These are phyloP conservation scores for Phalacrocorax carbo DNA, from an alignment of 2,113 vertebrate species.

Conservation along the genomic window DNA sequence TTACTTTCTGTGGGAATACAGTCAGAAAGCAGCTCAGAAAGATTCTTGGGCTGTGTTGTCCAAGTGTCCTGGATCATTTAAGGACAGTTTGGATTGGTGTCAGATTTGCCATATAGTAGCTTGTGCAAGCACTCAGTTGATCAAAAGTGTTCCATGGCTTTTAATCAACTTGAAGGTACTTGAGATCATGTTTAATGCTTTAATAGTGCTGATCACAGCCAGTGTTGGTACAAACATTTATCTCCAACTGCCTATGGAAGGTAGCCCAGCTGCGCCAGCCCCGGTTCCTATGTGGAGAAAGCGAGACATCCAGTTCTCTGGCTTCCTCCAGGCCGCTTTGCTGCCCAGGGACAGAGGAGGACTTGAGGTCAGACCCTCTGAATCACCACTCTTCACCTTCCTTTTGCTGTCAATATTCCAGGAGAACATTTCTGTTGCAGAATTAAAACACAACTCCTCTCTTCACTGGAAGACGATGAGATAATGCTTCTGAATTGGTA, in stretches of 20 bases:
- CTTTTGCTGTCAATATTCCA: not conserved
- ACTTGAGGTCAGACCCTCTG: not conserved
- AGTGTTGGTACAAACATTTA: not conserved
- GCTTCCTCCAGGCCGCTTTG: not conserved
- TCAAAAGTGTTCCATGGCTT: not conserved
- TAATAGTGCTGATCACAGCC: not conserved
- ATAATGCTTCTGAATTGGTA: not conserved
- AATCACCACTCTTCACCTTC: not conserved
- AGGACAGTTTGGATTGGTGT: not conserved
- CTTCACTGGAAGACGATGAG: not conserved
- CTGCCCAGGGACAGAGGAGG: not conserved
- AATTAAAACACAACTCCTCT: not conserved
- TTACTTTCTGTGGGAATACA: not conserved
- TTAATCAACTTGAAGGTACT: constrained; percentile 2
- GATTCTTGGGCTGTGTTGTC: not conserved
- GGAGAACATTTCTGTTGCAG: not conserved
- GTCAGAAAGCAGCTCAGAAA: not conserved
- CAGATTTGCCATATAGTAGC: not conserved
- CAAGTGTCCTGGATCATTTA: not conserved
- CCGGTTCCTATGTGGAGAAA: rapidly evolving
- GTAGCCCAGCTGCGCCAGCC: not conserved
- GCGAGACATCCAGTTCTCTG: not conserved
- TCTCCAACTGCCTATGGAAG: not conserved
- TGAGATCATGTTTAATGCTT: not conserved
- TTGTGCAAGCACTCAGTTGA: not conserved